phyloP scores from a whole-genome alignment of 2,113 vertebrate genomes.

The Aythya baeri region DNA sequence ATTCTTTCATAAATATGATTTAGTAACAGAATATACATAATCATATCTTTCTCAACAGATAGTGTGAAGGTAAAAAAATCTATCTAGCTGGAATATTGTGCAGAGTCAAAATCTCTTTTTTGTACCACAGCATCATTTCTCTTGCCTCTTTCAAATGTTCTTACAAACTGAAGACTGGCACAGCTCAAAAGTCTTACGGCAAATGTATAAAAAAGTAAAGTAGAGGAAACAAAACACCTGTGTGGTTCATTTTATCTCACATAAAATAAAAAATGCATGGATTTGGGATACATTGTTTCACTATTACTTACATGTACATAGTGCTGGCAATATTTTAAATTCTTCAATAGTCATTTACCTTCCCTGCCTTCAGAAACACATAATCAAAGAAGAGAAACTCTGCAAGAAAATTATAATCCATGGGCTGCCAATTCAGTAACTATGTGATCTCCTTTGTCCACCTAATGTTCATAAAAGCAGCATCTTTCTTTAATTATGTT shows the following conservation, averaged over 20 bases:
- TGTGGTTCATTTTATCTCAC: background rate
- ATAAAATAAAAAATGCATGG: background rate
- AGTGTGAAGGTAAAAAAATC: background rate
- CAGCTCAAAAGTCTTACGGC: background rate
- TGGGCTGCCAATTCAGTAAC: background rate
- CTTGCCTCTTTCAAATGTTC: background rate
- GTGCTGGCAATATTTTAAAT: background rate
- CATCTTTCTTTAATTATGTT: background rate
- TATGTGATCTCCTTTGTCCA: background rate
- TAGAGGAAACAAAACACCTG: background rate
- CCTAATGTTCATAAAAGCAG: background rate
- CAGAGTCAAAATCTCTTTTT: background rate
- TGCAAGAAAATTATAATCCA: background rate
- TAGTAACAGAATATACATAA: background rate
- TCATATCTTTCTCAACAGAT: background rate
- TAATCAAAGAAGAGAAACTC: background rate
- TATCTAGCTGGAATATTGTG: background rate
- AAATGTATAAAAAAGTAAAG: background rate
- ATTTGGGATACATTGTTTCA: background rate
- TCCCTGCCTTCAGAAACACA: background rate
- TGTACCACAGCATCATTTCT: background rate
- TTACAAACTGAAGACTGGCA: background rate
- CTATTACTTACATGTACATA: background rate
- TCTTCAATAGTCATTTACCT: background rate
- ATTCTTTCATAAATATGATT: background rate